phyloP scores from a whole-genome alignment of 2,888 invertebrate species.

The Neria commutata region DNA sequence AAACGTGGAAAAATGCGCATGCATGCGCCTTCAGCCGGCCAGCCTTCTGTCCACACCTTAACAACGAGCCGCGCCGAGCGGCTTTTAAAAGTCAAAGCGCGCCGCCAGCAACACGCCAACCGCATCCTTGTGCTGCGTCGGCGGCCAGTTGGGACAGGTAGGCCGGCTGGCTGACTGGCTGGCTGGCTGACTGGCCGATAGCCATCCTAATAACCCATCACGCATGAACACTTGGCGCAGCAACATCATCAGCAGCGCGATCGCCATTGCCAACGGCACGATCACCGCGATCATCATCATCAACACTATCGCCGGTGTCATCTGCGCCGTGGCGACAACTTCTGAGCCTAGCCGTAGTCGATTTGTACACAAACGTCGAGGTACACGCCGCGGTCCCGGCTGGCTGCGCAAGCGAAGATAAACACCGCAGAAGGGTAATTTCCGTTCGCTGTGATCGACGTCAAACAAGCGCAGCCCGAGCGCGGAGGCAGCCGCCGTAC shows the following conservation, averaged over 20 bases:
- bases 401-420: constrained; percentile 5
- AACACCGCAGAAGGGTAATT: constrained; percentile 42
- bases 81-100: neutral
- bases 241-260: too few relatives aligned
- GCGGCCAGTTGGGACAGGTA: neutral
- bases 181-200: too few relatives aligned
- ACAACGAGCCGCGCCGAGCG: neutral
- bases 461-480: too few relatives aligned
- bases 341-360: neutral
- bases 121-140: too few relatives aligned
- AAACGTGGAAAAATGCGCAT: too few relatives aligned
- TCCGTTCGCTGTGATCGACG: constrained; percentile 36
- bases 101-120: neutral
- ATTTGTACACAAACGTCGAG: neutral
- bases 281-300: constrained; percentile 44
- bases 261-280: too few relatives aligned
- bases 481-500: neutral
- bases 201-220: constrained; percentile 53
- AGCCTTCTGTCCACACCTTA: constrained; percentile 15
- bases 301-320: constrained; percentile 9
- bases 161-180: too few relatives aligned
- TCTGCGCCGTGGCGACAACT: neutral
- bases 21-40: too few relatives aligned
- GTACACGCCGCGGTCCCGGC: neutral
- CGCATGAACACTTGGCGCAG: too few relatives aligned